Conservation (phyloP, 2,797 vertebrate species). For the Amazona finschi region DNA sequence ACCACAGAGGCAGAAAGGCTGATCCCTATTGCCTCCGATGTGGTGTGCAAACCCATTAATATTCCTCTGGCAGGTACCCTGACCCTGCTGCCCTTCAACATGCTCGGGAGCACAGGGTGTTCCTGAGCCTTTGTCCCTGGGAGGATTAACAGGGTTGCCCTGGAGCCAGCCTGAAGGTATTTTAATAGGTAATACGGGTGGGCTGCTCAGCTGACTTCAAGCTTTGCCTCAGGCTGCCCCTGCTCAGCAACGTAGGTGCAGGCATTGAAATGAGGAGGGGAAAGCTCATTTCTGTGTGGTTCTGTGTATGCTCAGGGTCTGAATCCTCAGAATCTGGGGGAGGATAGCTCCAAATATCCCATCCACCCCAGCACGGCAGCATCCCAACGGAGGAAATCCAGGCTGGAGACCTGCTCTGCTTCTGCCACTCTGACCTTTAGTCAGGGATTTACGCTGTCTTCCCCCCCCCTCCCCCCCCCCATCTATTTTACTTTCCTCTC, state of each 20-base stretch:
- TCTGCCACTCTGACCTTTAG: neutral
- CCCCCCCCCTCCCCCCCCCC: too few species aligned
- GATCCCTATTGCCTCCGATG: neutral
- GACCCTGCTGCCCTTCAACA: conserved; percentile 42
- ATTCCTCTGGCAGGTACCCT: conserved; percentile 27
- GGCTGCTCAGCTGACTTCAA: conserved; percentile 14
- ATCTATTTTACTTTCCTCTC: neutral
- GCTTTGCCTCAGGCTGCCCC: conserved; percentile 45
- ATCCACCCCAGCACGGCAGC: neutral
- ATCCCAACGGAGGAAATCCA: accelerated
- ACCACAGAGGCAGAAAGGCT: neutral
- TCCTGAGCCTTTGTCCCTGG: conserved; percentile 43
- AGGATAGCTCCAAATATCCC: neutral
- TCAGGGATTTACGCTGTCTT: too few species aligned
- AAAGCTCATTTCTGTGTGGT: neutral
- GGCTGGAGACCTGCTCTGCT: neutral
- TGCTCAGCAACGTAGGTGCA: neutral
- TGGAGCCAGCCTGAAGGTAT: conserved; percentile 47
- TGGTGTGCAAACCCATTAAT: neutral
- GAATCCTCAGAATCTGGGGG: neutral
- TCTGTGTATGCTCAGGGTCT: accelerated
- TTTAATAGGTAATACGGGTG: conserved; percentile 17
- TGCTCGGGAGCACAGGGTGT: neutral
- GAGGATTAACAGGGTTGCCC: conserved; percentile 52
- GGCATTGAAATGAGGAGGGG: neutral